These are phyloP conservation scores for Silurus glanis DNA, from an alignment of 2,113 vertebrate genomes.

Conservation along the genomic window DNA sequence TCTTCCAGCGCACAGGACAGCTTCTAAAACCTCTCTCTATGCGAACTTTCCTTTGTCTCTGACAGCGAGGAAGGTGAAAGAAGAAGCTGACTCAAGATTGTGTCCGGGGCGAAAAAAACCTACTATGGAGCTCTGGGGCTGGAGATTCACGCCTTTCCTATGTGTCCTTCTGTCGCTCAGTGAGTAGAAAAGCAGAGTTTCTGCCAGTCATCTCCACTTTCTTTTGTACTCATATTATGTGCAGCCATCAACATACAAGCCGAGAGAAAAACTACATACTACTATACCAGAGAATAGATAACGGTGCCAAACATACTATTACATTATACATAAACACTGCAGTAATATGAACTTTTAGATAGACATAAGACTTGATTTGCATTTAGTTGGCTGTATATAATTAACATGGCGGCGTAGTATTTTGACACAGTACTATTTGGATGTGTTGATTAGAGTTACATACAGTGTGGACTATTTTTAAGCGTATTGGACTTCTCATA, in stretches of 20 bases:
- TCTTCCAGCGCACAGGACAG: constrained; percentile 40
- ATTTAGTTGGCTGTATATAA: constrained; percentile 8
- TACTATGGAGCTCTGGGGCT: constrained; percentile 13
- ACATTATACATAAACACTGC: neutral
- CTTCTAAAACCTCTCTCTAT: constrained; percentile 32
- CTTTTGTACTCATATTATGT: constrained; percentile 25
- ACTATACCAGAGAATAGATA: neutral
- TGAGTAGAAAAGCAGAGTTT: constrained; percentile 30
- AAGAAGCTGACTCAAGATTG: neutral
- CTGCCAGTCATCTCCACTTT: constrained; percentile 23
- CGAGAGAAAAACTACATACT: neutral
- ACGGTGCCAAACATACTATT: neutral
- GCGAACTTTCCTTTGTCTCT: constrained; percentile 33
- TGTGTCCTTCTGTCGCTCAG: constrained; percentile 23
- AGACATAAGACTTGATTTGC: neutral
- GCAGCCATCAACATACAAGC: neutral
- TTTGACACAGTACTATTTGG: neutral
- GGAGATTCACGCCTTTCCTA: constrained; percentile 8
- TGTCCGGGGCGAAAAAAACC: neutral
- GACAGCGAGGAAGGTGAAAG: constrained; percentile 24
- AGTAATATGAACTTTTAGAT: neutral
- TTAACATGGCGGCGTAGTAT: constrained; percentile 7
- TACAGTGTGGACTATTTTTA: neutral
- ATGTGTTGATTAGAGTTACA: neutral
- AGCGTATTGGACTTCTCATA: neutral